phyloP scores from a whole-genome alignment of 2,888 invertebrate species.

The Drosophila formosana region DNA sequence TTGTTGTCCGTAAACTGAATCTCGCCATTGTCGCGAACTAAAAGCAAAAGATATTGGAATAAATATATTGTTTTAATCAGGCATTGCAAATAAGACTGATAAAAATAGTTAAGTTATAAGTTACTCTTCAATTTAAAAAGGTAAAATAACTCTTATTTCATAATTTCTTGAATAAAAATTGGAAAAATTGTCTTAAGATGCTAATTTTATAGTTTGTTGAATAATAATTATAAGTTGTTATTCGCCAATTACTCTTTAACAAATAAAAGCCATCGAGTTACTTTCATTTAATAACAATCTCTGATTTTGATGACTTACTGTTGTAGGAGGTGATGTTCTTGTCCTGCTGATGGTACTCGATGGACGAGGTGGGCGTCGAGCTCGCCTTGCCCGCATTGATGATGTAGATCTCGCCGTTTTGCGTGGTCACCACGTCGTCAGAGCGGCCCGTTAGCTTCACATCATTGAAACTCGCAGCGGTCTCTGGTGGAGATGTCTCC shows the following conservation, averaged over 20 bases:
- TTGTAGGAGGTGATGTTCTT: conserved; percentile 67
- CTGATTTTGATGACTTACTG: conserved; percentile 47
- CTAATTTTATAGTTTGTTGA: too few relatives aligned
- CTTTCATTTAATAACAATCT: too few relatives aligned
- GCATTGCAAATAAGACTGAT: too few relatives aligned
- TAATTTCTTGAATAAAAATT: too few relatives aligned
- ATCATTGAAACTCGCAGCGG: conserved; percentile 18
- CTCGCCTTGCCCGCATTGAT: conserved; percentile 51
- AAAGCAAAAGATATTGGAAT: background rate
- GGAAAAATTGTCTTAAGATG: too few relatives aligned
- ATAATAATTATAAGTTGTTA: too few relatives aligned
- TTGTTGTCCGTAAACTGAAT: conserved; percentile 73
- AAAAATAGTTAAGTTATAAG: too few relatives aligned
- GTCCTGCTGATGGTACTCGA: conserved; percentile 47
- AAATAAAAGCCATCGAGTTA: too few relatives aligned
- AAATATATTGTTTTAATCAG: too few relatives aligned
- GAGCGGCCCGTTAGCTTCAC: conserved; percentile 46
- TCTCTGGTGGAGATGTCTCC: conserved; percentile 11
- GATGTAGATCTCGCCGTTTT: conserved; percentile 64
- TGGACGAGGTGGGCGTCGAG: conserved; percentile 22
- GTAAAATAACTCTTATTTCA: too few relatives aligned
- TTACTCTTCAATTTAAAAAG: too few relatives aligned
- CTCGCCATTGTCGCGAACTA: conserved; percentile 81
- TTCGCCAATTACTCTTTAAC: too few relatives aligned
- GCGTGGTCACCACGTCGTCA: conserved; percentile 49